Percentiles rank a stretch among this genome's conserved stretches.
Conservation (phyloP, 2,888 invertebrate genomes). For the Glaucopsyche alexis region DNA sequence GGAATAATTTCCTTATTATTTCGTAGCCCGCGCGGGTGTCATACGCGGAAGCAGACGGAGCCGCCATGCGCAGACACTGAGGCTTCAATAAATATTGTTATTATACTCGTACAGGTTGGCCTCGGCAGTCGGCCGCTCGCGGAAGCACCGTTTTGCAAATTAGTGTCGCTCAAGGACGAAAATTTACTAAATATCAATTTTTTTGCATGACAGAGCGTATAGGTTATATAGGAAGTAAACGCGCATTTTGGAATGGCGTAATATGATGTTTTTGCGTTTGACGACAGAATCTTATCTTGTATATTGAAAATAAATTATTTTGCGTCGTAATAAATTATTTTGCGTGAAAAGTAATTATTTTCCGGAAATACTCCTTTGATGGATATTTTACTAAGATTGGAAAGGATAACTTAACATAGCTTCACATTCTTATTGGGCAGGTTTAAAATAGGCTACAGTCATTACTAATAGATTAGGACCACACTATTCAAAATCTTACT, state of each 20-base stretch:
- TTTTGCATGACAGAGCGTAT: conserved; percentile 25
- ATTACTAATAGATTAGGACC: no score
- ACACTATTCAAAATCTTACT: no score
- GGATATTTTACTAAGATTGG: no score
- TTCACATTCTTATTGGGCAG: no score
- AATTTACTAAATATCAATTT: conserved; percentile 49
- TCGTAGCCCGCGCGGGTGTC: conserved; percentile 32
- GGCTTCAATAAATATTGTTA: conserved; percentile 43
- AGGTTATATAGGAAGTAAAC: conserved; percentile 5
- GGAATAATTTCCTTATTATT: conserved; percentile 3
- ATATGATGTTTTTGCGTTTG: background rate
- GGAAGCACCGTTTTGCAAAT: conserved; percentile 73
- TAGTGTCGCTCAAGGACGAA: conserved; percentile 58
- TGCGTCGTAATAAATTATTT: background rate
- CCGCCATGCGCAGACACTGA: conserved; percentile 40
- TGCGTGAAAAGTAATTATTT: no score
- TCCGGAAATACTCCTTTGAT: no score
- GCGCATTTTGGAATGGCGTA: conserved; percentile 1
- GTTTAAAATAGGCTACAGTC: no score
- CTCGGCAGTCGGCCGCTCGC: conserved; percentile 50
- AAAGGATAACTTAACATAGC: no score
- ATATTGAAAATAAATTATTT: background rate
- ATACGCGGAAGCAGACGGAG: conserved; percentile 51
- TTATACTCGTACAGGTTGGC: conserved; percentile 43
- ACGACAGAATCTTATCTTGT: background rate